Evolutionary conservation across 2,888 invertebrate species (phyloP).

Genomic region (Hemistola chrysoprasaria): DNA sequence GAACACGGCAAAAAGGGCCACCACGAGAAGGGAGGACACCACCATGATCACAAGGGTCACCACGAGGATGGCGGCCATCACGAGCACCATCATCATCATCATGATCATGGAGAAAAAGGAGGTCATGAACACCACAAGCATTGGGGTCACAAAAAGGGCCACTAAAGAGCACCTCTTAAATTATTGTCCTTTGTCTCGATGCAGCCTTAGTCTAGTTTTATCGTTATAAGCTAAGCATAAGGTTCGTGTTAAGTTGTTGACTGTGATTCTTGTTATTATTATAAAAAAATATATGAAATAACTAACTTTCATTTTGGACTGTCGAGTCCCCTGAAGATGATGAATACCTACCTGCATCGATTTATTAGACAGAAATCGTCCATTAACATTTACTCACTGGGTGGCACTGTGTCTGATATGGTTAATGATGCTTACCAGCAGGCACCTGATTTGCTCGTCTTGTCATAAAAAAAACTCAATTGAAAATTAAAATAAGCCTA

Average conservation of each 20-base stretch:
- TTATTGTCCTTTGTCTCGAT: conserved; percentile 32
- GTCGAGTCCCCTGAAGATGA: too few species aligned
- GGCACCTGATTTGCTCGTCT: too few species aligned
- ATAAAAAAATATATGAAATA: too few species aligned
- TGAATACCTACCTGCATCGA: too few species aligned
- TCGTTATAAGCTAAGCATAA: conserved; percentile 48
- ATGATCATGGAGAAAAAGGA: conserved; percentile 90
- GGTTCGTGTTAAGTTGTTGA: conserved; percentile 57
- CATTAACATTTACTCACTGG: too few species aligned
- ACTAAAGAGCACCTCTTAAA: conserved; percentile 48
- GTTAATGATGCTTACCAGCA: too few species aligned
- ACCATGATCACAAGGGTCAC: conserved; percentile 90
- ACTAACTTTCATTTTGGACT: too few species aligned
- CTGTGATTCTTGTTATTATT: conserved; percentile 64
- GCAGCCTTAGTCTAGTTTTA: conserved; percentile 57
- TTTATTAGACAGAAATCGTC: too few species aligned
- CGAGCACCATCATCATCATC: conserved; percentile 88
- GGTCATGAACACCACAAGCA: conserved; percentile 91
- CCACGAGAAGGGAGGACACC: conserved; percentile 90
- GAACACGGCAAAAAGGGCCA: conserved; percentile 92
- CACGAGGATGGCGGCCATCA: conserved; percentile 90
- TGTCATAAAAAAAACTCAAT: too few species aligned
- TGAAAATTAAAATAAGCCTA: conserved; percentile 4
- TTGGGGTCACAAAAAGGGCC: conserved; percentile 86
- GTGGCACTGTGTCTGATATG: too few species aligned